A percentile compares a stretch with the other conserved stretches of the same genome.
Conservation (phyloP, 2,113 vertebrate genomes). For the Regulus satrapa region DNA sequence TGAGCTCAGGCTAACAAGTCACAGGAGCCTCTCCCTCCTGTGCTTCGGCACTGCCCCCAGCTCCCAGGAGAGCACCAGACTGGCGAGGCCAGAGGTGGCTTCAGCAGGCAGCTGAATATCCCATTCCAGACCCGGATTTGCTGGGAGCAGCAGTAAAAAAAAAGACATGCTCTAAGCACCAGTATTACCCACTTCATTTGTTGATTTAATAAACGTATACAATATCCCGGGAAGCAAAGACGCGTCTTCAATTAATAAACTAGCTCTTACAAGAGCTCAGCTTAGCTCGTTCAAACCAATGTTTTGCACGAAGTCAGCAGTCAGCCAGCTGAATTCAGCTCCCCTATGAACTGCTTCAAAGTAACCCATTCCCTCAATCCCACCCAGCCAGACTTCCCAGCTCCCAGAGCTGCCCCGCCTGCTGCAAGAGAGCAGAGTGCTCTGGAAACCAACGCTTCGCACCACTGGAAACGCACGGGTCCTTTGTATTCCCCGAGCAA, state of each 20-base stretch:
- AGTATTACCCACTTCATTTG: neutral
- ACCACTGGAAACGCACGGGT: neutral
- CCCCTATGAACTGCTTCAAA: neutral
- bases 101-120: neutral
- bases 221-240: neutral
- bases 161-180: neutral
- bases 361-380: neutral
- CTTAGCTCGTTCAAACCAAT: neutral
- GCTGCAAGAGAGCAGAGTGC: neutral
- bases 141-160: neutral
- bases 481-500: neutral
- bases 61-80: neutral
- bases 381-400: neutral
- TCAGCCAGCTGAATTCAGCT: neutral
- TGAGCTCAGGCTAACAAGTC: neutral
- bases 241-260: neutral
- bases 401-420: neutral
- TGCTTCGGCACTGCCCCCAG: neutral
- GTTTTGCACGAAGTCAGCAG: neutral
- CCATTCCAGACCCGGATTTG: neutral
- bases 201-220: neutral
- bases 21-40: neutral
- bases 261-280: neutral
- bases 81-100: neutral
- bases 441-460: neutral